Base-by-base conservation (phyloP, 1,140 invertebrate species). In the Gonatopus flavifemur region DNA sequence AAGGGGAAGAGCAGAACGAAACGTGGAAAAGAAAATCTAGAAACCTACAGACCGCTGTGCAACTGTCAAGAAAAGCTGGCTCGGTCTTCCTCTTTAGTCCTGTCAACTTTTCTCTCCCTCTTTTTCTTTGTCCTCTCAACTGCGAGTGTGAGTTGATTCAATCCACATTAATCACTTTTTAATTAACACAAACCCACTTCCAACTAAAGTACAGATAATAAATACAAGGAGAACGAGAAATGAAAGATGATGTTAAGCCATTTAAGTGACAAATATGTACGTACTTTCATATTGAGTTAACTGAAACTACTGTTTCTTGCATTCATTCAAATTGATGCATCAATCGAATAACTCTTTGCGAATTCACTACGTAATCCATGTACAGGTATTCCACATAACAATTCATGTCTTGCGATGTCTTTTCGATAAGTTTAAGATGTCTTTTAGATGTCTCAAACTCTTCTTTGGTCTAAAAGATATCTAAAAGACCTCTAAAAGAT, bases 171-270 rank as follows among this genome's bases (percentile, higher is more conserved):
- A 57, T 55, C 54, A 61, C 46, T 39, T 51, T 60, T 56, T 60
- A 66, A 69, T 67, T 67, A 69, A 69, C 60, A 64, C 48, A 56
- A 65, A 64, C 52, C 52, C 43, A 19, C 49, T 47, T 48, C 38
- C 49, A 18, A 33, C 6, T 35, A 13, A 16, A 16, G 16, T 35
- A n/a, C 12, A 10, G 12, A 13, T 41, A n/a, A n/a, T n/a, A n/a
- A n/a, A n/a, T n/a, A n/a, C n/a, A n/a, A n/a, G 20, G 39, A 7
- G 28, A 21, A 15, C 21, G 25, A 18, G 30, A 32, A 38, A 10
- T 13, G 40, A 12, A 28, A 7, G 19, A 39, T 39, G 8, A 24
- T 2, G 19, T 5, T 16, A 37, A n/a, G n/a, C n/a, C n/a, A n/a
- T n/a, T n/a, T 37, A 20, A 37, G 19, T 2, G 4, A 18, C 15